phyloP scores from a whole-genome alignment of 2,888 invertebrate genomes.

The Plemyria rubiginata region DNA sequence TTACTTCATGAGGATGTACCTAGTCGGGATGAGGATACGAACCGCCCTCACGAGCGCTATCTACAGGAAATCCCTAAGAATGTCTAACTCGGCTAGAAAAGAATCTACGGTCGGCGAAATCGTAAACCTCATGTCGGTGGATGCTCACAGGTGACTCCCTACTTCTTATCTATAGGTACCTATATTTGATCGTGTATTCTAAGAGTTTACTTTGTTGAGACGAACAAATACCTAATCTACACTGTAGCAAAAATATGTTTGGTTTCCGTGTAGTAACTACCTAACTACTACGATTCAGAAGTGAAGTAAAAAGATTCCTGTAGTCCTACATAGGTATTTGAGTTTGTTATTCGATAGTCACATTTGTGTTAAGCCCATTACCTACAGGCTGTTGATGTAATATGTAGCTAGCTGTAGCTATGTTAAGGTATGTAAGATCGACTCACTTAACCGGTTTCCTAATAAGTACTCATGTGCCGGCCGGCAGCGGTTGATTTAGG shows the following conservation, averaged over 20 bases:
- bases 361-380: conserved; percentile 18
- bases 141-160: conserved; percentile 88
- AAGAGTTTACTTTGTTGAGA: not conserved
- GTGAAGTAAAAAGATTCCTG: not conserved
- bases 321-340: not conserved
- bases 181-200: conserved; percentile 6
- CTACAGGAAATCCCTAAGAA: conserved; percentile 92
- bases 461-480: conserved; percentile 26
- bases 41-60: conserved; percentile 95
- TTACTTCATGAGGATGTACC: conserved; percentile 96
- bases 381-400: conserved; percentile 23
- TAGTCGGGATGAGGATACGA: conserved; percentile 95
- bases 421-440: conserved; percentile 19
- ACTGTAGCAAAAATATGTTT: not conserved
- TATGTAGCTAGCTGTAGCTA: conserved; percentile 17
- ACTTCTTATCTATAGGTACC: conserved; percentile 11
- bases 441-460: conserved; percentile 41
- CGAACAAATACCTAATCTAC: conserved; percentile 5
- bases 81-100: conserved; percentile 92
- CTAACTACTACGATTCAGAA: no score
- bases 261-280: not conserved
- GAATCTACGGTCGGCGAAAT: conserved; percentile 96
- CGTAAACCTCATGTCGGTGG: conserved; percentile 96
- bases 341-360: conserved; percentile 20
- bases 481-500: conserved; percentile 23